These are phyloP conservation scores for Daphoenositta chrysoptera DNA, from an alignment of 2,113 vertebrate species.

Conservation along the genomic window DNA sequence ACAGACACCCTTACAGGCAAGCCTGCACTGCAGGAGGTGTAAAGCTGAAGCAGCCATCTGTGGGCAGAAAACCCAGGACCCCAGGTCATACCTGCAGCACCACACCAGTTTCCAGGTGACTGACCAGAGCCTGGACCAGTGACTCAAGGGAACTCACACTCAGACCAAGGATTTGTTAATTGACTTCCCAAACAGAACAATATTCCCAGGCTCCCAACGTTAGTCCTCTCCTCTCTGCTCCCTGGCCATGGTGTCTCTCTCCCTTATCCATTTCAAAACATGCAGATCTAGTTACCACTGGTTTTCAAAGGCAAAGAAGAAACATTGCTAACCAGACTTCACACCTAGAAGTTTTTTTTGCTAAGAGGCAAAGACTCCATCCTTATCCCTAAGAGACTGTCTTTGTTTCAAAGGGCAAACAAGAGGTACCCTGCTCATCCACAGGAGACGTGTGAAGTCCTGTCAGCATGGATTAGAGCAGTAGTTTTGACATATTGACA, in stretches of 20 bases:
- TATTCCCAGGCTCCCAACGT: neutral
- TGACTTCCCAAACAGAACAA: neutral
- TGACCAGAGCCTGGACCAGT: neutral
- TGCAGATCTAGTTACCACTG: neutral
- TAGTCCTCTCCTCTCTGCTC: neutral
- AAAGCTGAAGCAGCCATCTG: neutral
- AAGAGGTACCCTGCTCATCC: neutral
- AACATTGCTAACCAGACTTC: neutral
- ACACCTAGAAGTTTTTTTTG: neutral
- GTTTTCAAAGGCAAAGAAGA: neutral
- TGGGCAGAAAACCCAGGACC: neutral
- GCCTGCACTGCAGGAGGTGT: neutral
- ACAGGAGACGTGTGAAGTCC: neutral
- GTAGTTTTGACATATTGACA: neutral
- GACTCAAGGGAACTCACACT: neutral
- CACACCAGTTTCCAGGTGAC: neutral
- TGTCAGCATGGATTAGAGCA: neutral
- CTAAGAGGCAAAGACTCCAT: neutral
- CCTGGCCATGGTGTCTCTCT: neutral
- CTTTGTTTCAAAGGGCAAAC: neutral
- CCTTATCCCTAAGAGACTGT: neutral
- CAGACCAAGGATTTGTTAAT: neutral
- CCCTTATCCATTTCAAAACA: neutral
- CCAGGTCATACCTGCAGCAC: rapidly evolving
- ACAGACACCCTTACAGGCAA: neutral